Conservation (phyloP, 2,113 vertebrate species). For the Desmodus rotundus region DNA sequence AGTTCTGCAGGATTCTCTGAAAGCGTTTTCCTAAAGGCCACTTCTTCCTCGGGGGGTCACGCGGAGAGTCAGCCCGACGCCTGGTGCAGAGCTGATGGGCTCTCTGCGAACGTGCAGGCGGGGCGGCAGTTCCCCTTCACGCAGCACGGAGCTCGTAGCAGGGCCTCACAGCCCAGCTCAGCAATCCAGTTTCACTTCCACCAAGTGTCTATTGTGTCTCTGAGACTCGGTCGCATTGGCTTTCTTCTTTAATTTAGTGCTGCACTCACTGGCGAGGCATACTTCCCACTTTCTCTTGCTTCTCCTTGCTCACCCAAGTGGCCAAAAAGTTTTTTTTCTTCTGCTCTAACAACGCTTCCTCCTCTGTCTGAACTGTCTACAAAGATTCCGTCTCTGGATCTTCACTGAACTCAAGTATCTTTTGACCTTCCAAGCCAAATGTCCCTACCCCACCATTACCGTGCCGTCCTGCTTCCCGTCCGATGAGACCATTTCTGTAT, state of each 20-base stretch:
- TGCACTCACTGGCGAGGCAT: background rate
- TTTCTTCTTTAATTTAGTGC: constrained; percentile 35
- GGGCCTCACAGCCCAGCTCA: constrained; percentile 6
- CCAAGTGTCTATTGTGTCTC: background rate
- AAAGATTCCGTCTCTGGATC: constrained; percentile 14
- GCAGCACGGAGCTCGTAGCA: background rate
- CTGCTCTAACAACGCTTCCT: background rate
- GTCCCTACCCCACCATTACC: background rate
- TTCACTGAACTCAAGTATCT: background rate
- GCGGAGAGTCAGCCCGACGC: constrained; percentile 33
- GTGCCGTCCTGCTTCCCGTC: background rate
- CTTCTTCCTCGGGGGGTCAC: background rate
- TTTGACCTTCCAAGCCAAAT: constrained; percentile 20
- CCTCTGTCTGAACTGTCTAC: background rate
- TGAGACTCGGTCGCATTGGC: background rate
- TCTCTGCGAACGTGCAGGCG: background rate
- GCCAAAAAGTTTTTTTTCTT: constrained; percentile 31
- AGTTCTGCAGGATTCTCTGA: constrained; percentile 1
- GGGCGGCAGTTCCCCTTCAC: constrained; percentile 22
- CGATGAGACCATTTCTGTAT: background rate
- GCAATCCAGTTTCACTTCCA: constrained; percentile 49
- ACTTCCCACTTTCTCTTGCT: background rate
- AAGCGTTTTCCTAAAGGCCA: constrained; percentile 20
- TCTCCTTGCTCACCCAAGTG: constrained; percentile 15
- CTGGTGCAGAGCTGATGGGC: background rate